Base-by-base conservation (phyloP, 2,113 vertebrate species). In the Artemisiospiza belli region DNA sequence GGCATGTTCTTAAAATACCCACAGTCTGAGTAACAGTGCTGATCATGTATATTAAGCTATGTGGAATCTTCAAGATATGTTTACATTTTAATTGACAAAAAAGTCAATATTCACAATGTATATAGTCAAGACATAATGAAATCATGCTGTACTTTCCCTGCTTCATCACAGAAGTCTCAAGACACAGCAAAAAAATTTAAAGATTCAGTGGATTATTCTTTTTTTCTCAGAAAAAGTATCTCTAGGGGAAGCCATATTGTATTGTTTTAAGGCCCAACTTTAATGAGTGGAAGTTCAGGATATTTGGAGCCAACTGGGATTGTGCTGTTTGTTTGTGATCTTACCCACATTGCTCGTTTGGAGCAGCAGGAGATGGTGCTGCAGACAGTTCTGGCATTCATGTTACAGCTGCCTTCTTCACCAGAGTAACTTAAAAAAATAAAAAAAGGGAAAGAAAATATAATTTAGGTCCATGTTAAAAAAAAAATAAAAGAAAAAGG, bases 11-110 rank as follows among this genome's bases (percentile, higher is more conserved):
- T 95, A 78, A 87, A 92, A 77, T 52, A 85, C 6, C 12, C 20
- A 35, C 13, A 43, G 9, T 12, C 57, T 89, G 89, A 87, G 57
- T 90, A 81, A 70, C 63, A 66, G 8, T 61, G 3, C 4, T 51
- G 51, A 8, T n/a, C 76, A 27, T 37, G 21, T 62, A n/a, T 47
- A n/a, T 47, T 73, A 35, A 90, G 44, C 33, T 82, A 70, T 77
- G 78, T 87, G 93, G 78, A 87, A 87, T 92, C 69, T 90, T 31
- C 77, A 96, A 95, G 87, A 52, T 88, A 74, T 58, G 33, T 84
- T 91, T 94, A 87, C 59, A 93, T 68, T 90, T 92, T 91, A 76
- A 55, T 80, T 79, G 51, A 27, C 83, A 79, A 81, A 91, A 87
- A 72, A 24, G 10, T 73, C 31, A 76, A 64, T 79, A 87, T 84